These are phyloP conservation scores for Enteromius viviparus DNA, from an alignment of 2,797 vertebrate species.

Conservation along the genomic window DNA sequence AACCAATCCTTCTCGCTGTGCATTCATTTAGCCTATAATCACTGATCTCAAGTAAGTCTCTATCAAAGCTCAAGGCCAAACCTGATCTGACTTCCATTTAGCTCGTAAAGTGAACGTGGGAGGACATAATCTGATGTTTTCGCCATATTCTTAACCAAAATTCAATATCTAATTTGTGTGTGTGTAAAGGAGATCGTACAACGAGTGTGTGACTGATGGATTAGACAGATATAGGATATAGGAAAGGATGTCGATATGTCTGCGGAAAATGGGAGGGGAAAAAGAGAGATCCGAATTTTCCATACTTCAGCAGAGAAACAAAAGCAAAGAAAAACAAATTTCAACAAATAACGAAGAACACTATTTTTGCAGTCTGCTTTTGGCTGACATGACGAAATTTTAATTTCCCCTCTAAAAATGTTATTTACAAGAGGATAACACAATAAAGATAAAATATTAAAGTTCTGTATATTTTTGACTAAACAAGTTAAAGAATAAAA, in stretches of 20 bases:
- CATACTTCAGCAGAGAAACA: background rate
- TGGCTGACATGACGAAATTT: background rate
- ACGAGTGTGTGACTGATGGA: background rate
- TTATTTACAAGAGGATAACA: background rate
- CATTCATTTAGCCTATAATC: slow-evolving; percentile 19
- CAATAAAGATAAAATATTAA: background rate
- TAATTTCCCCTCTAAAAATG: background rate
- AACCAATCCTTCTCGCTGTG: slow-evolving; percentile 10
- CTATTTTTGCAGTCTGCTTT: background rate
- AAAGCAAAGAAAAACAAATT: background rate
- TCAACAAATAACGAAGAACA: background rate
- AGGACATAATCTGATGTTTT: slow-evolving; percentile 4
- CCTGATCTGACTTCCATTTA: background rate
- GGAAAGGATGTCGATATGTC: slow-evolving; percentile 6
- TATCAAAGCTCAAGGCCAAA: slow-evolving; percentile 28
- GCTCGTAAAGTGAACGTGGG: background rate
- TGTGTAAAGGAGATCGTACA: background rate
- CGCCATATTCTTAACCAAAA: slow-evolving; percentile 1
- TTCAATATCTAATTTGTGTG: background rate
- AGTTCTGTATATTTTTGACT: background rate
- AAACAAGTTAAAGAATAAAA: too few species aligned
- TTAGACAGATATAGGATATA: background rate
- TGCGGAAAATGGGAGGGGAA: background rate
- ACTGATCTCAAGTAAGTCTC: slow-evolving; percentile 29
- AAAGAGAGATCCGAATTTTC: background rate